These are phyloP conservation scores for Torymus auratus DNA, from an alignment of 2,888 invertebrate genomes.

Conservation along the genomic window DNA sequence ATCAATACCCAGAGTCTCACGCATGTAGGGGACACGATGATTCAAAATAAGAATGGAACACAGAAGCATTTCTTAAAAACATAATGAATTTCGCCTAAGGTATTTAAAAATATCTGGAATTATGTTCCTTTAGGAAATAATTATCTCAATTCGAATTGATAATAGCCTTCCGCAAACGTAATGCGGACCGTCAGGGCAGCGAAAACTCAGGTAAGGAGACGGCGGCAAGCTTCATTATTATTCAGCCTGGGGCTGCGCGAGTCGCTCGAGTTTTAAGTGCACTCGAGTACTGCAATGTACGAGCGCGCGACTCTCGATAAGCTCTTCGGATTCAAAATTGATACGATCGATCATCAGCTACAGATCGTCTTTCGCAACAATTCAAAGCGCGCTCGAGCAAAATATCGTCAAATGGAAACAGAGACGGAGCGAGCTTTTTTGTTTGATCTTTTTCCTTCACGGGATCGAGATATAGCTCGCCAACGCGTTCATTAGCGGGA, in stretches of 20 bases:
- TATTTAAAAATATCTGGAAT: no score
- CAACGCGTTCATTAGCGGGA: neutral
- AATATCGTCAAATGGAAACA: slow-evolving; percentile 20
- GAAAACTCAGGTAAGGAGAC: no score
- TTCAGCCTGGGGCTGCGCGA: slow-evolving; percentile 27
- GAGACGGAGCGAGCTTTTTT: neutral
- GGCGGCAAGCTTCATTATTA: slow-evolving; percentile 33
- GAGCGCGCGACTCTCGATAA: slow-evolving; percentile 42
- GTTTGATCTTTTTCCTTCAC: neutral
- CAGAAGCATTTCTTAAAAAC: no score
- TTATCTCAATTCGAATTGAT: no score
- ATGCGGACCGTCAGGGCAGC: no score
- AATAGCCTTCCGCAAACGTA: no score
- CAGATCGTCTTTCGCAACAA: slow-evolving; percentile 46
- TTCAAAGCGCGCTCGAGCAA: slow-evolving; percentile 33
- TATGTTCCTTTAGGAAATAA: no score
- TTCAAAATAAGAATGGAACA: no score
- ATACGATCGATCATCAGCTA: slow-evolving; percentile 49
- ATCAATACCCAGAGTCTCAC: no score
- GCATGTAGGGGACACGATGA: no score
- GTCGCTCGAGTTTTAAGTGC: slow-evolving; percentile 55
- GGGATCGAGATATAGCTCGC: neutral
- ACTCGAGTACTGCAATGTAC: slow-evolving; percentile 51
- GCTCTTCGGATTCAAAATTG: slow-evolving; percentile 51
- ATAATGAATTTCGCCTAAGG: no score